These are phyloP conservation scores for Idaea dimidiata DNA, from an alignment of 2,888 invertebrate species.

Conservation along the genomic window DNA sequence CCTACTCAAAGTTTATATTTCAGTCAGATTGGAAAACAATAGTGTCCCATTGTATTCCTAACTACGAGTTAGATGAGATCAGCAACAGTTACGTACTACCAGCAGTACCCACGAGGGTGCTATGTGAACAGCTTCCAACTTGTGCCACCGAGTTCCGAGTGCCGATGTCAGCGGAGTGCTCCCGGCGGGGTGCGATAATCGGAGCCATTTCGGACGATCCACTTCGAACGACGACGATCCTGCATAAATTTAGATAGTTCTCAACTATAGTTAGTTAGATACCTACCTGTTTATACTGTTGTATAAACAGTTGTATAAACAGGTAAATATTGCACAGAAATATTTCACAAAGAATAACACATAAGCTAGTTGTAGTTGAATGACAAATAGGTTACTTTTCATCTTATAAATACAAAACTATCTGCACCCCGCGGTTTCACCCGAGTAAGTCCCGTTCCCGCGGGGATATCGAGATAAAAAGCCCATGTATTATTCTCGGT, in stretches of 20 bases:
- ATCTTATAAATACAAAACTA: too few relatives aligned
- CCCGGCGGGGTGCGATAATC: background rate
- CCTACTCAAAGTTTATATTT: too few relatives aligned
- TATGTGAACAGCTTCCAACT: background rate
- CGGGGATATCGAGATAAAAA: too few relatives aligned
- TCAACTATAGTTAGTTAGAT: background rate
- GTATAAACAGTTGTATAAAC: too few relatives aligned
- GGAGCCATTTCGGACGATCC: background rate
- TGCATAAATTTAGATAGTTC: background rate
- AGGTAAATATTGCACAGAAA: too few relatives aligned
- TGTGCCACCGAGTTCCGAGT: background rate
- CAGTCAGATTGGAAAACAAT: too few relatives aligned
- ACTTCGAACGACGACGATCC: background rate
- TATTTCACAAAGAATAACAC: too few relatives aligned
- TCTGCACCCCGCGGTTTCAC: too few relatives aligned
- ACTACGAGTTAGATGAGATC: background rate
- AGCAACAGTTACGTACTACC: background rate
- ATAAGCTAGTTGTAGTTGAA: too few relatives aligned
- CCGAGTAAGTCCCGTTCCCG: too few relatives aligned
- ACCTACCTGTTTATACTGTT: background rate
- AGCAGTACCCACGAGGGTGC: background rate
- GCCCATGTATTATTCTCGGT: too few relatives aligned
- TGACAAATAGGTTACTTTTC: too few relatives aligned
- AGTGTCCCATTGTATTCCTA: background rate
- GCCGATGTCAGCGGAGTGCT: background rate